Conservation (phyloP, 1,140 invertebrate species). For the Drosophila bocqueti region DNA sequence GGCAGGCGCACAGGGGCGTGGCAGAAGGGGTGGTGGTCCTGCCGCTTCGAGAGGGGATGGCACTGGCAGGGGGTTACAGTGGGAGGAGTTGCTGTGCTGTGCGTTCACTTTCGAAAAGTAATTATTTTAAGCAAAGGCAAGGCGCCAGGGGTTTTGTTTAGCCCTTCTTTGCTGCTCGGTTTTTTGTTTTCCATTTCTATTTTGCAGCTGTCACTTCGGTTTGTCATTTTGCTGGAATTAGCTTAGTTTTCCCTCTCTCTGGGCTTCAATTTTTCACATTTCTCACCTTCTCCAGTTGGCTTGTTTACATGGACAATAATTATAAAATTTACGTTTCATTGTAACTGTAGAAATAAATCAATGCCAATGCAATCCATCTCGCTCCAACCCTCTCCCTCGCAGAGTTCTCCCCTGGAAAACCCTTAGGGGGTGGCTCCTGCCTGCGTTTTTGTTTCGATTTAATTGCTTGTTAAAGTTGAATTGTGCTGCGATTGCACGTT, state of each 20-base stretch:
- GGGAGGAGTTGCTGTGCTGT: slow-evolving; percentile 14
- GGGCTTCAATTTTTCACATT: neutral
- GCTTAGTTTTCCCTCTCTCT: slow-evolving; percentile 31
- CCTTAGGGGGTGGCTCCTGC: slow-evolving; percentile 29
- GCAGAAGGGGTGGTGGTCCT: slow-evolving; percentile 15
- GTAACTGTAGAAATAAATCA: slow-evolving; percentile 81
- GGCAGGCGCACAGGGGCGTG: slow-evolving; percentile 44
- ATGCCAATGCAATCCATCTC: slow-evolving; percentile 58
- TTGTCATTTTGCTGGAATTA: slow-evolving; percentile 70
- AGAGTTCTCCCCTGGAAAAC: slow-evolving; percentile 17
- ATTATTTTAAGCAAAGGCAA: slow-evolving; percentile 79
- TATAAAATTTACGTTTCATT: slow-evolving; percentile 79
- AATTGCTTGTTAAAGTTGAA: slow-evolving; percentile 82
- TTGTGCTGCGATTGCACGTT: slow-evolving; percentile 75
- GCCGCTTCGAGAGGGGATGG: slow-evolving; percentile 22
- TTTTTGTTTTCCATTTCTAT: slow-evolving; percentile 42
- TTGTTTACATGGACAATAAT: slow-evolving; percentile 84
- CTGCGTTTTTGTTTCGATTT: slow-evolving; percentile 78
- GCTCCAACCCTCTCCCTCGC: slow-evolving; percentile 6
- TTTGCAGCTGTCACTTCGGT: slow-evolving; percentile 74
- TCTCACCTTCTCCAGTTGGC: slow-evolving; percentile 41
- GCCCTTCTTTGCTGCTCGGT: slow-evolving; percentile 15
- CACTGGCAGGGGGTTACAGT: neutral
- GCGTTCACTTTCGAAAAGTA: slow-evolving; percentile 78
- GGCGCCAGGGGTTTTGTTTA: slow-evolving; percentile 58